A percentile compares a stretch with the other conserved stretches of the same genome.
Conservation (phyloP, 2,888 invertebrate species). For the Scaptomyza parva region DNA sequence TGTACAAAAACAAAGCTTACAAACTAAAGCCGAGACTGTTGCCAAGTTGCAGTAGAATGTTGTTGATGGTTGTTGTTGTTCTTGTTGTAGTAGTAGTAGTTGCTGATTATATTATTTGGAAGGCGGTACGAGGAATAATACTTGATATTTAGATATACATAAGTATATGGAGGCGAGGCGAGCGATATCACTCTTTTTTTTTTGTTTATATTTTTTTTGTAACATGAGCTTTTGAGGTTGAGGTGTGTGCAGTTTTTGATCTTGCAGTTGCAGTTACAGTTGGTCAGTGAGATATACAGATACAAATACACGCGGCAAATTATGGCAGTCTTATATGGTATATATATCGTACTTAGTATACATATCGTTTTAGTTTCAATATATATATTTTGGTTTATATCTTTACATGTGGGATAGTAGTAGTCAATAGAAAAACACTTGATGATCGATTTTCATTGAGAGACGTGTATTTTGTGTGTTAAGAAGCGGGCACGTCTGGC, state of each 20-base stretch:
- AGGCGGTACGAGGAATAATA: constrained; percentile 64
- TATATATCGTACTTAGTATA: constrained; percentile 61
- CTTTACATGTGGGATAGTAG: constrained; percentile 57
- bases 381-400: constrained; percentile 17
- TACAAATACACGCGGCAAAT: constrained; percentile 46
- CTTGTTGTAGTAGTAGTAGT: constrained; percentile 46
- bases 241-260: constrained; percentile 59
- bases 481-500: constrained; percentile 76
- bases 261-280: constrained; percentile 65
- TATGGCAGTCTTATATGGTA: constrained; percentile 65
- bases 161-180: constrained; percentile 45
- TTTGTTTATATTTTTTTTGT: not conserved
- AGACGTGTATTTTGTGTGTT: constrained; percentile 63
- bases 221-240: constrained; percentile 61
- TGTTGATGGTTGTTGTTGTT: constrained; percentile 41
- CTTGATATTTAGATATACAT: constrained; percentile 32
- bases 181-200: constrained; percentile 31
- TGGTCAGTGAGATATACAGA: constrained; percentile 70
- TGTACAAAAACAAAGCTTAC: constrained; percentile 63
- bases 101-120: constrained; percentile 52
- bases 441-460: constrained; percentile 63
- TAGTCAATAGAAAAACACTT: constrained; percentile 54
- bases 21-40: constrained; percentile 72
- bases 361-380: constrained; percentile 59
- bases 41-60: constrained; percentile 62